Evolutionary conservation across 2,888 invertebrate genomes (phyloP).

Genomic region (Caenorhabditis sp.): DNA sequence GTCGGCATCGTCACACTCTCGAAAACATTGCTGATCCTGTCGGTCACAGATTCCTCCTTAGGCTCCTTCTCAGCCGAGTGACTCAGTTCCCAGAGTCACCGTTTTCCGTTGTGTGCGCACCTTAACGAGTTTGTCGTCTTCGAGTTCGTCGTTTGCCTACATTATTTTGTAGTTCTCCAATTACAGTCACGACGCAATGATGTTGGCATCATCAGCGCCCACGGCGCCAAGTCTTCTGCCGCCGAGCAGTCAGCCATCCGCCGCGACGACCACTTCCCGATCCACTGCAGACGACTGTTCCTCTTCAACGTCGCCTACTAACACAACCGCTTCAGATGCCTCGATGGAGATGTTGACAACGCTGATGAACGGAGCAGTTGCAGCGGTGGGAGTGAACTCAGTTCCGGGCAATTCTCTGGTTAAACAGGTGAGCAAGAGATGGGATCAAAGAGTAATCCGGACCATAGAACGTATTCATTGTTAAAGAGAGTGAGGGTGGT

Average conservation of each 20-base stretch:
- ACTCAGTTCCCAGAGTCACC: slow-evolving; percentile 15
- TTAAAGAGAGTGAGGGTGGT: neutral
- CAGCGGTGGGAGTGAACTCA: slow-evolving; percentile 13
- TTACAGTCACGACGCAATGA: slow-evolving; percentile 66
- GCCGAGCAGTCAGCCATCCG: slow-evolving; percentile 42
- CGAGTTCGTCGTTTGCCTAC: slow-evolving; percentile 12
- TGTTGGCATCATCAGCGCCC: slow-evolving; percentile 61
- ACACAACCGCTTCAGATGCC: slow-evolving; percentile 67
- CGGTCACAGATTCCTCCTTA: slow-evolving; percentile 17
- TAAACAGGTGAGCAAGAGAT: slow-evolving; percentile 27
- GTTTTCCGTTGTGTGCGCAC: neutral
- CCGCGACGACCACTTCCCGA: slow-evolving; percentile 20
- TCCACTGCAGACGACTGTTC: slow-evolving; percentile 46
- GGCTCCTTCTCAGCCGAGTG: slow-evolving; percentile 14
- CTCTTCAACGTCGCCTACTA: slow-evolving; percentile 66
- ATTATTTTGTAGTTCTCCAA: neutral
- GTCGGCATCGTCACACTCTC: slow-evolving; percentile 20
- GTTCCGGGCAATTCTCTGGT: slow-evolving; percentile 31
- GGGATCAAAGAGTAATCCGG: slow-evolving; percentile 11
- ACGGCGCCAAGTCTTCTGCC: slow-evolving; percentile 44
- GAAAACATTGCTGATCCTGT: slow-evolving; percentile 48
- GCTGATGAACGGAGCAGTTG: slow-evolving; percentile 55
- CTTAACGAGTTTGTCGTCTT: no score
- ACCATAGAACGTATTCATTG: slow-evolving; percentile 6
- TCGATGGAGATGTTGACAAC: slow-evolving; percentile 64